Conservation (phyloP, 2,113 vertebrate genomes). For the Grantiella picta region DNA sequence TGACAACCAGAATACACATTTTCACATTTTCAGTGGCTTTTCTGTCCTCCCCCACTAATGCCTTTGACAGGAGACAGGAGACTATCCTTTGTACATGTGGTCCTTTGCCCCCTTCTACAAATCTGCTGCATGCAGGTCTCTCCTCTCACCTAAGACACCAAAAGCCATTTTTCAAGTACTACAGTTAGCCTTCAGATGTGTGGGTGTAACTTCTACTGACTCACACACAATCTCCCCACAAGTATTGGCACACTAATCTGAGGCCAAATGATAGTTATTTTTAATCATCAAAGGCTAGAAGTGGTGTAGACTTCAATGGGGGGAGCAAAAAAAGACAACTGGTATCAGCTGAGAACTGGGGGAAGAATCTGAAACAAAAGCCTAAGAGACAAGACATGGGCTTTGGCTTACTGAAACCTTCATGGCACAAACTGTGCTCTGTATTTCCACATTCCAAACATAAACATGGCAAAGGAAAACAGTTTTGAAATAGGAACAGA, state of each 20-base stretch:
- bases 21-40: not conserved
- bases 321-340: not conserved
- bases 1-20: not conserved
- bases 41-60: not conserved
- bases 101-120: not conserved
- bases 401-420: not conserved
- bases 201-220: not conserved
- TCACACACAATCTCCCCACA: not conserved
- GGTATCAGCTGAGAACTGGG: not conserved
- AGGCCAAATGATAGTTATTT: not conserved
- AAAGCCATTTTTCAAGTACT: not conserved
- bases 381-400: not conserved
- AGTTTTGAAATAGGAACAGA: not conserved
- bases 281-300: not conserved
- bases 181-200: not conserved
- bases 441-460: not conserved
- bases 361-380: not conserved
- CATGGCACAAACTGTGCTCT: not conserved
- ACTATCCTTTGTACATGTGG: not conserved
- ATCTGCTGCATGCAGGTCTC: not conserved
- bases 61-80: not conserved
- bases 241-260: not conserved
- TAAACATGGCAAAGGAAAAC: not conserved
- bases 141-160: not conserved
- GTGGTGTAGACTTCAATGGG: not conserved